phyloP scores from a whole-genome alignment of 2,888 invertebrate species.

The Hirtodrosophila cameraria region DNA sequence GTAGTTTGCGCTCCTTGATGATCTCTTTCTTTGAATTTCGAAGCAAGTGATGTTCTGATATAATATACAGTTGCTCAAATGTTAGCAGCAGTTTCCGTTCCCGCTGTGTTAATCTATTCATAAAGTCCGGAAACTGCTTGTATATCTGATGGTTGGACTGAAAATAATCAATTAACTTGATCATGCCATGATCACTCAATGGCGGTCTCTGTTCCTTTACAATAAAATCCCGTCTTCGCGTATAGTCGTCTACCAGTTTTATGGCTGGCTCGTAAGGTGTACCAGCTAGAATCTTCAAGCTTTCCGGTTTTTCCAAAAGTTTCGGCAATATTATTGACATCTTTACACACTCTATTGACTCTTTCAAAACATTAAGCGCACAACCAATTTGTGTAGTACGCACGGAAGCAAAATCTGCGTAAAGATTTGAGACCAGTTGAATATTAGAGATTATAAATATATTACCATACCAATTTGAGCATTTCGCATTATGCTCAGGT shows the following conservation, averaged over 20 bases:
- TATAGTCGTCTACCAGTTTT: conserved; percentile 38
- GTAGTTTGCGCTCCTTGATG: conserved; percentile 40
- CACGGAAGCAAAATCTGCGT: conserved; percentile 26
- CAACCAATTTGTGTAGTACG: conserved; percentile 40
- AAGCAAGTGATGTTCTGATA: conserved; percentile 41
- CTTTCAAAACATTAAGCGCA: conserved; percentile 38
- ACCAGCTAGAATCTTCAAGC: conserved; percentile 9
- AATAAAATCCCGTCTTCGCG: conserved; percentile 30
- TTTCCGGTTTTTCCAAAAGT: conserved; percentile 26
- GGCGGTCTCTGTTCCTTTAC: conserved; percentile 37
- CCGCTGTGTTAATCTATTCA: conserved; percentile 1
- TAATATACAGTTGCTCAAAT: conserved; percentile 38
- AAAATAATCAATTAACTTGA: conserved; percentile 59
- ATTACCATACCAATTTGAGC: background rate
- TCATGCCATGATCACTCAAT: conserved; percentile 46
- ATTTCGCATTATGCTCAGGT: background rate
- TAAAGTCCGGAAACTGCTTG: conserved; percentile 32
- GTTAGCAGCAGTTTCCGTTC: conserved; percentile 35
- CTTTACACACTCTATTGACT: conserved; percentile 39
- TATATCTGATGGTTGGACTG: conserved; percentile 34
- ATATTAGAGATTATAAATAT: background rate
- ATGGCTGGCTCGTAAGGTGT: conserved; percentile 33
- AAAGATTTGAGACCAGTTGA: background rate
- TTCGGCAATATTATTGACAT: conserved; percentile 50
- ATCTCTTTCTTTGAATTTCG: conserved; percentile 36